Percentiles rank a stretch among this genome's conserved stretches.
These are phyloP conservation scores for Trinorchestia longiramus DNA, from an alignment of 1,140 invertebrate species.

Conservation along the genomic window DNA sequence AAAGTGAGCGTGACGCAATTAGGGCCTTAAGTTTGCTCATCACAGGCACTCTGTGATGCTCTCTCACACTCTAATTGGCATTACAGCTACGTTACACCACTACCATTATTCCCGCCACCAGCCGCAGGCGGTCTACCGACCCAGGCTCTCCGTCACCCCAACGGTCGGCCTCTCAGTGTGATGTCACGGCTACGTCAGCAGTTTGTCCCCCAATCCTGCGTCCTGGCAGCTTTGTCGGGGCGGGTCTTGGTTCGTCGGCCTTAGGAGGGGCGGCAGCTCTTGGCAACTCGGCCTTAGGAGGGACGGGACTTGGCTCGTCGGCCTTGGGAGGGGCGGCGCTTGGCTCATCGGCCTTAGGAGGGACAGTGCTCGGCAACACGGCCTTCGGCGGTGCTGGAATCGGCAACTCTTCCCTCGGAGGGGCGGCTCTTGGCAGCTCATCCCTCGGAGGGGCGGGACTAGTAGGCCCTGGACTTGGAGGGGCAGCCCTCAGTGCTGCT, in stretches of 20 bases:
- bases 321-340: conserved; percentile 57
- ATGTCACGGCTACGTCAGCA: conserved; percentile 62
- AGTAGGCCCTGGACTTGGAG: conserved; percentile 63
- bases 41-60: conserved; percentile 28
- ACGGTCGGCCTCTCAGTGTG: conserved; percentile 59
- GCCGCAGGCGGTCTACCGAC: conserved; percentile 15
- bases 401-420: not conserved
- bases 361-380: conserved; percentile 57
- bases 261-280: conserved; percentile 57
- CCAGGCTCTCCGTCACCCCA: conserved; percentile 48
- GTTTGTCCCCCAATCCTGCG: conserved; percentile 66
- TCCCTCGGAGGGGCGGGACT: conserved; percentile 58
- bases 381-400: conserved; percentile 58
- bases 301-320: not conserved
- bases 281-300: conserved; percentile 9
- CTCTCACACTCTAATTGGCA: conserved; percentile 29
- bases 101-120: not conserved
- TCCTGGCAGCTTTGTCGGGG: conserved; percentile 62
- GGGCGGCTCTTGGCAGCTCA: not conserved
- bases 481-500: not conserved
- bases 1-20: conserved; percentile 45
- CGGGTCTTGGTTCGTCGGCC: not conserved
- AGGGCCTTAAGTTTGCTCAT: conserved; percentile 44
- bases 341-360: conserved; percentile 14
- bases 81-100: conserved; percentile 36